Base-by-base conservation (phyloP, 2,888 invertebrate genomes). In the Ephialtes manifestator region DNA sequence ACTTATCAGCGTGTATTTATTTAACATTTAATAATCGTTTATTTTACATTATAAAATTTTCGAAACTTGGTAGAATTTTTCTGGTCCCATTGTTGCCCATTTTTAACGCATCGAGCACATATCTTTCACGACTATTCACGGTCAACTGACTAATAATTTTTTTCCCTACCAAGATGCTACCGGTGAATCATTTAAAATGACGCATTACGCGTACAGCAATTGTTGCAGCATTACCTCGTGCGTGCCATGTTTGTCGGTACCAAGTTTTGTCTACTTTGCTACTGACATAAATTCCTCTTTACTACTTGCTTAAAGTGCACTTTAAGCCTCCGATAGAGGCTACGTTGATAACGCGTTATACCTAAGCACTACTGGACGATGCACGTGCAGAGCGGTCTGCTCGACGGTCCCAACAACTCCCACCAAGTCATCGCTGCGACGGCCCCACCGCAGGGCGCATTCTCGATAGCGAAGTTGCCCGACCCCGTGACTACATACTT, bases 231-330 rank as follows among this genome's bases (percentile, higher is more conserved):
- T 71, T 75, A 85, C 85, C 85, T 85, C 70, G 85, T 85, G 70
- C 85, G 85, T 71, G 78, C 82, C 85, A 85, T 85, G 65, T 53
- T 71, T 65, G 51, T 55, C 74, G 10, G 67, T 31, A 75, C 74
- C 28, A 46, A 43, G 18, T 63, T 79, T 74, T 28, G 60, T 46
- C 43, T 71, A 68, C 72, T 77, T 55, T 78, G 48, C 78, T 72
- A 28, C 58, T 15, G 24, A 28, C 58, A 58, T 58, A 15, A 24
- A 28, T 58, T 7, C 5, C 11, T 58, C 4, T 28, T 28, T 20
- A 55, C 55, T 55, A 84, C 81, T 74, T 20, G 24, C 46, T n/a
- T n/a, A n/a, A n/a, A n/a, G n/a, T 74, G 46, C 43, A 67, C 53
- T 72, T 68, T 67, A 51, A 48, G 55, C 48, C 78, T 60, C 43